Conservation (phyloP, 2,888 invertebrate genomes). For the Pimpla rufipes region DNA sequence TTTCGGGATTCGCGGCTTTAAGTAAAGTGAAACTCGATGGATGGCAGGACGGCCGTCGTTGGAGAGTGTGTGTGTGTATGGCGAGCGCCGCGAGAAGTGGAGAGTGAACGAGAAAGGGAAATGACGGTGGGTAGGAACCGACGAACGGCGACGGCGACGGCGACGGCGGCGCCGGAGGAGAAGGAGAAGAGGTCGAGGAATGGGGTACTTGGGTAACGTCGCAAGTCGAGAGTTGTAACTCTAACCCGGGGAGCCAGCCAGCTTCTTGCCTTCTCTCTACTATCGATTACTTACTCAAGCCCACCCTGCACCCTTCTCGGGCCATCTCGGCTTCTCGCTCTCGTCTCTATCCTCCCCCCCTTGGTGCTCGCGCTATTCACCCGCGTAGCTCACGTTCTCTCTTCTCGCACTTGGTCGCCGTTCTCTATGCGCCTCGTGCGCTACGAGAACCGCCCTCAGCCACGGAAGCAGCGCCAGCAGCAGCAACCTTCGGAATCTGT, state of each 20-base stretch:
- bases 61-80: slow-evolving; percentile 28
- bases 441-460: slow-evolving; percentile 1
- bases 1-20: slow-evolving; percentile 58
- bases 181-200: slow-evolving; percentile 68
- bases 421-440: slow-evolving; percentile 10
- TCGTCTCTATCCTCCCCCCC: slow-evolving; percentile 30
- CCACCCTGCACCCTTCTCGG: slow-evolving; percentile 70
- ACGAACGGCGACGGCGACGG: slow-evolving; percentile 23
- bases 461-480: slow-evolving; percentile 1
- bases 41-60: slow-evolving; percentile 15
- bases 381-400: slow-evolving; percentile 35
- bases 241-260: slow-evolving; percentile 74
- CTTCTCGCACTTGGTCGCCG: slow-evolving; percentile 43
- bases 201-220: slow-evolving; percentile 54
- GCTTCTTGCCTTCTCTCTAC: slow-evolving; percentile 71
- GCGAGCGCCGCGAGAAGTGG: slow-evolving; percentile 39
- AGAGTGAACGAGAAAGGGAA: slow-evolving; percentile 56
- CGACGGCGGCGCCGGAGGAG: too few species aligned
- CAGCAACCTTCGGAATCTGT: slow-evolving; percentile 52
- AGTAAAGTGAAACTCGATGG: slow-evolving; percentile 61
- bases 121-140: slow-evolving; percentile 57
- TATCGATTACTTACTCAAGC: slow-evolving; percentile 79
- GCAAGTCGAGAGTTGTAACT: slow-evolving; percentile 72
- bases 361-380: slow-evolving; percentile 49
- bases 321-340: slow-evolving; percentile 66